Evolutionary conservation across 2,113 vertebrate species (phyloP).

Genomic region (Hemiscyllium ocellatum): DNA sequence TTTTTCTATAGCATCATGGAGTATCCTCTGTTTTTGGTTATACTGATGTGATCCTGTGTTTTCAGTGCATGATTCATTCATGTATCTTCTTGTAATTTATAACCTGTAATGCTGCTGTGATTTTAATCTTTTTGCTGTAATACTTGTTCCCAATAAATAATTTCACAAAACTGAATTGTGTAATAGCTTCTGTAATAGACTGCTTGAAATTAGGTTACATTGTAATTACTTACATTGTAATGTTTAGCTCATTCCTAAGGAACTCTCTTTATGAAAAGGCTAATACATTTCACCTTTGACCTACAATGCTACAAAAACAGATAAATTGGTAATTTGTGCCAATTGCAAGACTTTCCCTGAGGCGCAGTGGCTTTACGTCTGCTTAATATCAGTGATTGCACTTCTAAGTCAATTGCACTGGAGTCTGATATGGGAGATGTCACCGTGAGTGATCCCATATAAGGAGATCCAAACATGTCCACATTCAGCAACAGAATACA

Average conservation of each 20-base stretch:
- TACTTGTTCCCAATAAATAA: not conserved
- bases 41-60: not conserved
- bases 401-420: not conserved
- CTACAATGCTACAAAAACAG: not conserved
- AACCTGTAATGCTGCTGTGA: not conserved
- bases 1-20: not conserved
- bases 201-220: not conserved
- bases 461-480: not conserved
- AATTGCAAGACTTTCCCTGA: not conserved
- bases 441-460: not conserved
- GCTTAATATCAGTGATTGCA: not conserved
- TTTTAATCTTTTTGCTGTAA: not conserved
- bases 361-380: not conserved
- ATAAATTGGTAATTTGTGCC: not conserved
- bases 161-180: slow-evolving; percentile 12
- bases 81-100: not conserved
- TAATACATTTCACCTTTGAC: not conserved
- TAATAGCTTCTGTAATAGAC: not conserved
- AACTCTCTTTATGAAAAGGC: not conserved
- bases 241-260: not conserved
- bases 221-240: not conserved
- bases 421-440: not conserved
- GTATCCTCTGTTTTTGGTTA: not conserved
- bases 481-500: not conserved
- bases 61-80: not conserved